phyloP scores from a whole-genome alignment of 2,888 invertebrate species.

The Perizoma flavofasciatum region DNA sequence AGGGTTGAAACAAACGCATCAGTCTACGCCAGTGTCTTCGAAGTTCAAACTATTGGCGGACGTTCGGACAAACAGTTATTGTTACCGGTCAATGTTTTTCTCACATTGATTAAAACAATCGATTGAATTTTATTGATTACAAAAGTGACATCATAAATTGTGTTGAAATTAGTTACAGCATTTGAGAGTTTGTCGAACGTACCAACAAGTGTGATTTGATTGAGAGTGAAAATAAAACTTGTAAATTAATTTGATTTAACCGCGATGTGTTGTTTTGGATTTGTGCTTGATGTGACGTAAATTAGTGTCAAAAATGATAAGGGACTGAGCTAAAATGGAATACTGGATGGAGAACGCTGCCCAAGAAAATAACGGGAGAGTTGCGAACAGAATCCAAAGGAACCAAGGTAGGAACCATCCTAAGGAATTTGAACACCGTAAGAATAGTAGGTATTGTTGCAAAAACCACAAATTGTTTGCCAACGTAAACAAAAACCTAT shows the following conservation, averaged over 20 bases:
- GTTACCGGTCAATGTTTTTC: conserved; percentile 37
- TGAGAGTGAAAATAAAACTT: conserved; percentile 7
- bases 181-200: conserved; percentile 1
- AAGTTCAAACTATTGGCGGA: conserved; percentile 73
- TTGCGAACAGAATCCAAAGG: conserved; percentile 53
- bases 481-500: no score
- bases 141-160: conserved; percentile 1
- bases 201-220: background rate
- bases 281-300: conserved; percentile 54
- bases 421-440: no score
- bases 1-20: conserved; percentile 62
- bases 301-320: conserved; percentile 32
- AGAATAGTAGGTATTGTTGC: no score
- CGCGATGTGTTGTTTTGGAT: conserved; percentile 53
- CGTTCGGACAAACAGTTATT: conserved; percentile 58
- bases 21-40: conserved; percentile 70
- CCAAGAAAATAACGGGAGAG: conserved; percentile 59
- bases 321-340: conserved; percentile 68
- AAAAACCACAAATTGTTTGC: no score
- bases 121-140: conserved; percentile 24
- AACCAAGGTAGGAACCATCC: conserved; percentile 59
- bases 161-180: conserved; percentile 2
- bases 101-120: conserved; percentile 24
- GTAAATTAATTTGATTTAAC: conserved; percentile 17
- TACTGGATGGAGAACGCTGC: conserved; percentile 74